Conservation (phyloP, 2,888 invertebrate genomes). For the Lasiommata megera region DNA sequence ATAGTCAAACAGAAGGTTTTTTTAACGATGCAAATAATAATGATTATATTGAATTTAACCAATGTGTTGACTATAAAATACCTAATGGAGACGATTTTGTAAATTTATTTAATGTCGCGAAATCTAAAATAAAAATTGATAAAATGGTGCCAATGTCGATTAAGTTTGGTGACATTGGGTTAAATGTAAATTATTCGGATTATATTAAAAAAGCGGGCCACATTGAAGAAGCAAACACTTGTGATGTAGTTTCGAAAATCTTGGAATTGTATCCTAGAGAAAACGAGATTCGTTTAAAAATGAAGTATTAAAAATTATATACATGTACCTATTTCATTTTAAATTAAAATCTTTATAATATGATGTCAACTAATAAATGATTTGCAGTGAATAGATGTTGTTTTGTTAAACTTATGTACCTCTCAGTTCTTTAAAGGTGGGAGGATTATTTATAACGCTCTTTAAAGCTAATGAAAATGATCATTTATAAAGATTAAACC, state of each 20-base stretch:
- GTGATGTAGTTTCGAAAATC: slow-evolving; percentile 40
- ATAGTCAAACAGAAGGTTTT: neutral
- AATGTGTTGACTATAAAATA: slow-evolving; percentile 39
- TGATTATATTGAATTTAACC: neutral
- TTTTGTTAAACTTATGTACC: too few species aligned
- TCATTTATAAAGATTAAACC: too few species aligned
- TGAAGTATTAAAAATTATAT: slow-evolving; percentile 21
- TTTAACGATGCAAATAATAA: neutral
- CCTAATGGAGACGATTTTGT: slow-evolving; percentile 45
- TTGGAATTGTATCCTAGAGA: slow-evolving; percentile 54
- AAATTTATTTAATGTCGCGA: slow-evolving; percentile 44
- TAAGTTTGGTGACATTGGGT: slow-evolving; percentile 60
- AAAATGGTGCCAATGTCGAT: slow-evolving; percentile 49
- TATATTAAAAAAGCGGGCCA: slow-evolving; percentile 43
- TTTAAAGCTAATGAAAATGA: too few species aligned
- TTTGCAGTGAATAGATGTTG: neutral
- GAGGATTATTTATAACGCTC: too few species aligned
- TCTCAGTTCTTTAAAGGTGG: too few species aligned
- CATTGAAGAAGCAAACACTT: slow-evolving; percentile 38
- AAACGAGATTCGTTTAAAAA: slow-evolving; percentile 39
- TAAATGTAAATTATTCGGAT: slow-evolving; percentile 53
- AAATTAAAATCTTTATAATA: too few species aligned
- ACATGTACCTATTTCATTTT: neutral
- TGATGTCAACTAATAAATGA: neutral
- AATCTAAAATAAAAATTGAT: slow-evolving; percentile 2